A percentile compares a stretch with the other conserved stretches of the same genome.
Evolutionary conservation across 2,113 vertebrate species (phyloP).

Genomic region (Gymnorhina tibicen): DNA sequence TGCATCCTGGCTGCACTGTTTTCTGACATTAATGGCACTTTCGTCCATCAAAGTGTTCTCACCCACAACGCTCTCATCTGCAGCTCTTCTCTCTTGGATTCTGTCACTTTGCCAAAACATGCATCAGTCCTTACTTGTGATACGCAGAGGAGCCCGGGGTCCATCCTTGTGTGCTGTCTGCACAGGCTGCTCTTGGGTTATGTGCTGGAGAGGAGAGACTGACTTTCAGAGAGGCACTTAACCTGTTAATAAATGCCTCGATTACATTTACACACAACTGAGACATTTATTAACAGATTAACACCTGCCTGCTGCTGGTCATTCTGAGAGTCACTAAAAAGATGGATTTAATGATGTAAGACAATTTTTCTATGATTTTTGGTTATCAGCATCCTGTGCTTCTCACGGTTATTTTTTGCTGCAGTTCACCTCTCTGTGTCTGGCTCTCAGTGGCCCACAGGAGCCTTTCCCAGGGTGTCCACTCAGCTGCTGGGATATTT

Average conservation of each 20-base stretch:
- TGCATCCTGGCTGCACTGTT: neutral
- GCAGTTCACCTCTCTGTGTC: neutral
- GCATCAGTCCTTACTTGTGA: neutral
- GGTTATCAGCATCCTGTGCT: neutral
- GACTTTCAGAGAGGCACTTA: neutral
- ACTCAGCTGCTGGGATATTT: neutral
- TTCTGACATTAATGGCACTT: neutral
- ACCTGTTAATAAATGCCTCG: neutral
- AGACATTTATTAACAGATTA: neutral
- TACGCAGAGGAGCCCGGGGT: neutral
- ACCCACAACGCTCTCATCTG: neutral
- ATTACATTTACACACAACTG: neutral
- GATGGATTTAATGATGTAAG: neutral
- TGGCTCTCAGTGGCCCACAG: neutral
- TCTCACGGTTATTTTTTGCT: neutral
- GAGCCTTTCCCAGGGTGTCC: neutral
- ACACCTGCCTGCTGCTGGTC: neutral
- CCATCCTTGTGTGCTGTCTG: neutral
- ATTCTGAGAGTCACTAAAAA: neutral
- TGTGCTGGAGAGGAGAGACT: neutral
- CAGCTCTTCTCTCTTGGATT: neutral
- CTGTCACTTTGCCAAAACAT: constrained; percentile 24
- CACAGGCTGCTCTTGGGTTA: neutral
- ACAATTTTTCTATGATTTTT: neutral
- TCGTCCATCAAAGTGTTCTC: neutral